A percentile compares a stretch with the other conserved stretches of the same genome.
Evolutionary conservation across 2,888 invertebrate genomes (phyloP).

Genomic region (Amblyjoppa fuscipennis): DNA sequence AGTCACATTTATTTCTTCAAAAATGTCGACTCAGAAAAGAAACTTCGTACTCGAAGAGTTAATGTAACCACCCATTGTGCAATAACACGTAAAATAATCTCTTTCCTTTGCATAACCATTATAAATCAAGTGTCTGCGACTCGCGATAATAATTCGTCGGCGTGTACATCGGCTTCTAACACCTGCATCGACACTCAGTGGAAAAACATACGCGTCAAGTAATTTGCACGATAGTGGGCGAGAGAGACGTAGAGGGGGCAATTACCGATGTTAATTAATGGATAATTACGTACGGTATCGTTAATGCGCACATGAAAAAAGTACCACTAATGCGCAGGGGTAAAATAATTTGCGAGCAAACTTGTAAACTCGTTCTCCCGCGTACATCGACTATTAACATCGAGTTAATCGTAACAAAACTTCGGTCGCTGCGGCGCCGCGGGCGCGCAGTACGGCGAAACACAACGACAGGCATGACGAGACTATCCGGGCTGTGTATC

Average conservation of each 20-base stretch:
- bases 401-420: slow-evolving; percentile 44
- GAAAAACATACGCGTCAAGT: slow-evolving; percentile 29
- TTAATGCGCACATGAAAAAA: slow-evolving; percentile 35
- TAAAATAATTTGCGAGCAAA: slow-evolving; percentile 35
- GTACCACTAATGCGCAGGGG: background rate
- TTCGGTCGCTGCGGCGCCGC: slow-evolving; percentile 12
- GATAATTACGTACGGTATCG: slow-evolving; percentile 54
- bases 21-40: too few relatives aligned
- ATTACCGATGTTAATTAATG: slow-evolving; percentile 60
- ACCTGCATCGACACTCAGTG: slow-evolving; percentile 25
- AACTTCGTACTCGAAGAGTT: background rate
- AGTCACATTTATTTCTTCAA: too few relatives aligned
- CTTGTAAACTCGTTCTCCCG: slow-evolving; percentile 19
- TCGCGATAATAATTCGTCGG: slow-evolving; percentile 11
- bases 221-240: slow-evolving; percentile 3
- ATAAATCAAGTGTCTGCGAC: slow-evolving; percentile 26
- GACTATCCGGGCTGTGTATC: slow-evolving; percentile 69
- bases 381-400: slow-evolving; percentile 16
- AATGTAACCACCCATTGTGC: background rate
- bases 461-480: slow-evolving; percentile 62
- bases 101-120: background rate
- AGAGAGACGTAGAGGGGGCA: background rate
- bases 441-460: background rate
- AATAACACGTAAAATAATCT: slow-evolving; percentile 10
- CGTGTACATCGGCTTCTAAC: slow-evolving; percentile 24